phyloP scores from a whole-genome alignment of 2,113 vertebrate genomes.

The Turnix velox region DNA sequence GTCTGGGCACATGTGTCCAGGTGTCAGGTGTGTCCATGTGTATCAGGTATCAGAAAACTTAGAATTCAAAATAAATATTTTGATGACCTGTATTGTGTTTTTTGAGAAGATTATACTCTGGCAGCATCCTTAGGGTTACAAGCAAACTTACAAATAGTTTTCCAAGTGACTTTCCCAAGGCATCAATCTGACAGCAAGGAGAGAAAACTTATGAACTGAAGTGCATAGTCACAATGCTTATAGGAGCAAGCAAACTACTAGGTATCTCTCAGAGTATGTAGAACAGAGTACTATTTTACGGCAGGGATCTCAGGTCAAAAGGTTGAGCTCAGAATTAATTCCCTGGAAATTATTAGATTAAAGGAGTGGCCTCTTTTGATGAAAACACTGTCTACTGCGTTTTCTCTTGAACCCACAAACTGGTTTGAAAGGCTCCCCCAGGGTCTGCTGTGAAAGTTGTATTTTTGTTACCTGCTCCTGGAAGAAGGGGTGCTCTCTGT shows the following conservation, averaged over 20 bases:
- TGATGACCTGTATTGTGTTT: background rate
- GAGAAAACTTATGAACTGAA: background rate
- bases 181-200: background rate
- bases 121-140: background rate
- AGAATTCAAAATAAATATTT: background rate
- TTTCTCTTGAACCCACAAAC: background rate
- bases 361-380: background rate
- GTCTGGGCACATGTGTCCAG: too few species aligned
- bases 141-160: background rate
- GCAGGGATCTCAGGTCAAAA: background rate
- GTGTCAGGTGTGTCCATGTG: too few species aligned
- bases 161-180: background rate
- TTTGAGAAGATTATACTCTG: background rate
- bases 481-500: slow-evolving; percentile 5
- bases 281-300: background rate
- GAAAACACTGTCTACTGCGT: background rate
- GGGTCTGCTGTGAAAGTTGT: background rate
- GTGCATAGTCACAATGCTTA: fast-evolving
- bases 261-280: background rate
- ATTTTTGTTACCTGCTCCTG: slow-evolving; percentile 46
- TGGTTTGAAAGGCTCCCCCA: background rate
- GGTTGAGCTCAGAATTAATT: background rate
- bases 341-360: background rate
- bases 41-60: background rate
- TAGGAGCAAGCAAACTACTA: background rate